Evolutionary conservation across 2,113 vertebrate species (phyloP).

Genomic region (Octodon degus): DNA sequence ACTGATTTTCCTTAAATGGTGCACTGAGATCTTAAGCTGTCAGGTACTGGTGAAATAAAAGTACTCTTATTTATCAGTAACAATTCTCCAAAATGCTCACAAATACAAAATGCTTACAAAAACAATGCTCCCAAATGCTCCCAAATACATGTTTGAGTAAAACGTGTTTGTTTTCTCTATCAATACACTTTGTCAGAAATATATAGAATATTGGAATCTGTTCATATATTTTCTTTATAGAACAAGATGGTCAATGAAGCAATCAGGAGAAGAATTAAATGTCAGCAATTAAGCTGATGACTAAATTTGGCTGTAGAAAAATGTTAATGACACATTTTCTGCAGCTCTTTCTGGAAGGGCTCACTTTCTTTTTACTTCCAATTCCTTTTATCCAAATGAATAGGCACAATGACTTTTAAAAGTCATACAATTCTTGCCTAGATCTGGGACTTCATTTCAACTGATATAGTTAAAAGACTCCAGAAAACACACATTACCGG

Average conservation of each 20-base stretch:
- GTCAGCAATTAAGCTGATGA: conserved; percentile 64
- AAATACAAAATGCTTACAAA: neutral
- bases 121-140: neutral
- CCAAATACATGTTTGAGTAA: conserved; percentile 23
- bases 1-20: conserved; percentile 27
- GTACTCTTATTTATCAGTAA: conserved; percentile 7
- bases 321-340: conserved; percentile 64
- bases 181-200: neutral
- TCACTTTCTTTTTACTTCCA: conserved; percentile 15
- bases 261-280: conserved; percentile 74
- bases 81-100: neutral
- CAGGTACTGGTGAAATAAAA: neutral
- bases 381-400: conserved; percentile 46
- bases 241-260: conserved; percentile 64
- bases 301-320: conserved; percentile 64
- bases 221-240: conserved; percentile 49
- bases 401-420: conserved; percentile 43
- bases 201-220: conserved; percentile 21
- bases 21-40: conserved; percentile 3
- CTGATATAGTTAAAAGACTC: neutral
- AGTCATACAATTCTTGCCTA: neutral
- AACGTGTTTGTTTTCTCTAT: conserved; percentile 20
- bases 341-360: conserved; percentile 42
- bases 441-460: conserved; percentile 16
- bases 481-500: neutral